Conservation (phyloP, 92 coral and sea anemone genomes). For the Siderastrea siderea region DNA sequence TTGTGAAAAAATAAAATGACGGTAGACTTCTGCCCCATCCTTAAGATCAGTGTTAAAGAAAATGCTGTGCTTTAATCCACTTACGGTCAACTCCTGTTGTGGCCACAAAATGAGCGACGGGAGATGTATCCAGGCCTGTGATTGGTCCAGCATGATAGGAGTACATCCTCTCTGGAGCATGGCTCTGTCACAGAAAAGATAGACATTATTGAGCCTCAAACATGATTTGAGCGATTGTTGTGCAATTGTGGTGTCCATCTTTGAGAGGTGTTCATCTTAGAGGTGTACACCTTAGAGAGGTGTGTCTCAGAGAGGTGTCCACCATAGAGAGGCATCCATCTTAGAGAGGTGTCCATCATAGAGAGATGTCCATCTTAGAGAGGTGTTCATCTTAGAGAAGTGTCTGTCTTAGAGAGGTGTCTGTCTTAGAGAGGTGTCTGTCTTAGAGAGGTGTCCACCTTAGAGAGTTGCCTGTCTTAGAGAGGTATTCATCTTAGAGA, state of each 20-base stretch:
- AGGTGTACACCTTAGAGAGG: too few relatives aligned
- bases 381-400: too few relatives aligned
- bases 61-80: conserved; percentile 29
- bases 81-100: conserved; percentile 96
- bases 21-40: too few relatives aligned
- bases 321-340: background rate
- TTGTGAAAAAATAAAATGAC: too few relatives aligned
- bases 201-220: too few relatives aligned
- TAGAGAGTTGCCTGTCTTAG: background rate
- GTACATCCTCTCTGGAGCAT: conserved; percentile 93
- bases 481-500: background rate
- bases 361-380: background rate
- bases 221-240: too few relatives aligned
- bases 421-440: background rate
- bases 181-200: conserved; percentile 76
- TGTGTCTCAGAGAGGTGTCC: too few relatives aligned
- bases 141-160: conserved; percentile 97
- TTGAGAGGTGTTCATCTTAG: too few relatives aligned
- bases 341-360: background rate
- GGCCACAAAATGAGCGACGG: conserved; percentile 97
- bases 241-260: too few relatives aligned
- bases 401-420: too few relatives aligned
- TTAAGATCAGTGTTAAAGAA: too few relatives aligned
- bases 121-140: conserved; percentile 96
- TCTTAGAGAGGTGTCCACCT: background rate